Evolutionary conservation across 2,888 invertebrate species (phyloP).

Genomic region (Muscina levida): DNA sequence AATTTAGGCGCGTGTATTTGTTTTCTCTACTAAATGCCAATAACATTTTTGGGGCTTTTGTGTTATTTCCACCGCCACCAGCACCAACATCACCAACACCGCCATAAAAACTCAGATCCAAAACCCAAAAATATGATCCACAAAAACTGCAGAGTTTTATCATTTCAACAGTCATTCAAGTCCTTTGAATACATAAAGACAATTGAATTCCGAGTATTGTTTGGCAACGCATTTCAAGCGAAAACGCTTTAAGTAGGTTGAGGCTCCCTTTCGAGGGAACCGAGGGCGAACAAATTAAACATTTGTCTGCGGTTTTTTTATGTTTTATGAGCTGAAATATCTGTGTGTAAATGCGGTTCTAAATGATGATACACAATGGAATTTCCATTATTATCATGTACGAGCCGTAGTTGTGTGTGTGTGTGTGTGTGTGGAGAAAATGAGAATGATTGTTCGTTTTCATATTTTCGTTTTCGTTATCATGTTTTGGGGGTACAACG

Average conservation of each 20-base stretch:
- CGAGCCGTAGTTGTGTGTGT: neutral
- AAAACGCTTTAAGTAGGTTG: neutral
- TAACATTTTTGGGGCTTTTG: slow-evolving; percentile 40
- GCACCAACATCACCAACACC: no score
- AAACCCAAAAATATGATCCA: slow-evolving; percentile 5
- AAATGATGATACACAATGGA: slow-evolving; percentile 41
- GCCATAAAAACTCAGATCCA: no score
- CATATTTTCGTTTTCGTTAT: no score
- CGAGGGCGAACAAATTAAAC: slow-evolving; percentile 14
- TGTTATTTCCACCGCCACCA: no score
- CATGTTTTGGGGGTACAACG: no score
- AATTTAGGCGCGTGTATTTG: neutral
- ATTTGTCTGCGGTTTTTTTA: slow-evolving; percentile 51
- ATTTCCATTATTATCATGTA: slow-evolving; percentile 25
- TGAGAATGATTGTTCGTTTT: neutral
- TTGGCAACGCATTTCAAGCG: neutral
- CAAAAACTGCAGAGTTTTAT: slow-evolving; percentile 48
- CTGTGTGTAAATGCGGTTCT: slow-evolving; percentile 25
- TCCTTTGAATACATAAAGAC: slow-evolving; percentile 12
- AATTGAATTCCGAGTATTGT: slow-evolving; percentile 24
- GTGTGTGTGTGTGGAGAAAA: neutral
- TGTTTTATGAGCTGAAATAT: slow-evolving; percentile 26
- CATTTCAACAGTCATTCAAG: slow-evolving; percentile 45
- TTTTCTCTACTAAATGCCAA: slow-evolving; percentile 30
- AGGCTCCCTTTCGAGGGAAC: slow-evolving; percentile 13